These are phyloP conservation scores for Palythoa caribaeorum DNA, from an alignment of 92 coral and sea anemone species.

Conservation along the genomic window DNA sequence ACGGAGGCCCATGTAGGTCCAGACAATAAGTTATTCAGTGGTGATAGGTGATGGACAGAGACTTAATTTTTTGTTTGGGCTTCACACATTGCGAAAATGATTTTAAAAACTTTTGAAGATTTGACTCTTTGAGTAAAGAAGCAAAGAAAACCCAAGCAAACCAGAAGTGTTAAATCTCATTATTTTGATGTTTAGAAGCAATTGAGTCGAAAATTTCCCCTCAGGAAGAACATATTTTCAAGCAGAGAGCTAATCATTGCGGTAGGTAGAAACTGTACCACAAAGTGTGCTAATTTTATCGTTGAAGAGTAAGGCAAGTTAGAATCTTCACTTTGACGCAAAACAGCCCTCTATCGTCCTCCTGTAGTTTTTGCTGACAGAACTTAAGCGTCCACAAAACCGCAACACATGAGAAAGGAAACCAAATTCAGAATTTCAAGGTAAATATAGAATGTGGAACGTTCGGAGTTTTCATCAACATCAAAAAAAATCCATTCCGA, in stretches of 20 bases:
- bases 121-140: not conserved
- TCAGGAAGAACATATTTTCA: not conserved
- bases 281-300: conserved; percentile 29
- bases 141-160: not conserved
- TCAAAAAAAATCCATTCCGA: conserved; percentile 8
- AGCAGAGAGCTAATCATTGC: conserved; percentile 31
- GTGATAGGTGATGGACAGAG: conserved; percentile 25
- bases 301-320: conserved; percentile 1
- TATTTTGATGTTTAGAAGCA: not conserved
- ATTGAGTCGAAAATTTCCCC: conserved; percentile 18
- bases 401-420: conserved; percentile 49
- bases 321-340: conserved; percentile 14
- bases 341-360: not conserved
- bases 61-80: conserved; percentile 22
- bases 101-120: not conserved
- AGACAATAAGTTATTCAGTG: conserved; percentile 14
- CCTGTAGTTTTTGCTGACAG: conserved; percentile 45
- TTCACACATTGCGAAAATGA: not conserved
- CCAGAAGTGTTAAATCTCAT: not conserved
- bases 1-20: conserved; percentile 42
- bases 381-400: conserved; percentile 44
- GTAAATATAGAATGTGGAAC: conserved; percentile 42
- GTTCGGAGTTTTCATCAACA: conserved; percentile 14
- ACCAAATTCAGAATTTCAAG: conserved; percentile 6
- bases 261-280: conserved; percentile 41